Base-by-base conservation (phyloP, 2,113 vertebrate species). In the Leptodactylus fuscus region DNA sequence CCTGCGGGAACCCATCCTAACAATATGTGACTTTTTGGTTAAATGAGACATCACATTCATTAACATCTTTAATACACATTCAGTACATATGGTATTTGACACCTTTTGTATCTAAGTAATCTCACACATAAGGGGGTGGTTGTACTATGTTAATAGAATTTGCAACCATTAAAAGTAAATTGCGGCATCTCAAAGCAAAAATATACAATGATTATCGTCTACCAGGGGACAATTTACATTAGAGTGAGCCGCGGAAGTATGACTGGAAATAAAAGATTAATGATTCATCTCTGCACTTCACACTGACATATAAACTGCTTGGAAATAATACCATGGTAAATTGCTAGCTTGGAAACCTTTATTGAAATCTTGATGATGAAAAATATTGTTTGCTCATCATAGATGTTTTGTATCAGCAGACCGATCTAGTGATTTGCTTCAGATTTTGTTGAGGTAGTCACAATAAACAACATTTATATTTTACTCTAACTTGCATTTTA, bases 181-280 rank as follows among this genome's bases (percentile, higher is more conserved):
- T 81, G 46, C 58, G 44, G 48, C 48, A 77, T 60, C 80, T 81
- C 58, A 69, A 62, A 67, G 60, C n/a, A 34, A 67, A 49, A 65
- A 69, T 48, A 81, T 65, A 49, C 58, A 81, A 41, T 81, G 29
- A 81, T 81, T 81, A 81, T 46, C 80, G 51, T 81, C 62, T 81
- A 69, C 62, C 58, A 60, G 20, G 62, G 80, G 58, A 69, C 80
- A 46, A 65, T 69, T 81, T 69, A 34, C 41, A 67, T 81, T 49
- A 67, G 44, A 51, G 41, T 49, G 41, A 81, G 44, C 38, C 27
- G 69, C 32, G 55, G 69, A 81, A 62, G 11, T 65, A 32, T 49
- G 41, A 58, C 53, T 80, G 60, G 34, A 69, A 81, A 81, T 62
- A 24, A 81, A 81, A 46, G 34, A 81, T 81, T 81, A 65, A 81